These are phyloP conservation scores for Pelecanoides urinatrix DNA, from an alignment of 2,113 vertebrate species.

Conservation along the genomic window DNA sequence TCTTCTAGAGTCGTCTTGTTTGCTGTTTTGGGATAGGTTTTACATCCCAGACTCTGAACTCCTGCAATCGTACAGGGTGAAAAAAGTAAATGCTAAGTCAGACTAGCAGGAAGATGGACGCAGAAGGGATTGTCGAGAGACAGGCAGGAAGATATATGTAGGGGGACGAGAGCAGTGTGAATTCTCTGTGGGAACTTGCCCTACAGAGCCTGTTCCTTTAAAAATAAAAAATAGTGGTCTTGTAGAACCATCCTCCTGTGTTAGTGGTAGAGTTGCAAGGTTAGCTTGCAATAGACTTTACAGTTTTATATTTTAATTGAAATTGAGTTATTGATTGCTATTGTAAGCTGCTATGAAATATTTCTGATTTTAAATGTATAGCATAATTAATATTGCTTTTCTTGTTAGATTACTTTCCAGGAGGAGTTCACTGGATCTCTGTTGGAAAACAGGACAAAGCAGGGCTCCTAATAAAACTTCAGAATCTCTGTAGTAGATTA, in stretches of 20 bases:
- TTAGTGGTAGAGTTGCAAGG: neutral
- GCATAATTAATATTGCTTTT: neutral
- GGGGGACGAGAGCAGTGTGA: neutral
- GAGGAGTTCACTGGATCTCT: conserved; percentile 93
- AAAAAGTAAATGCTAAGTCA: neutral
- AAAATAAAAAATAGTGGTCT: neutral
- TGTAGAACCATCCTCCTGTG: neutral
- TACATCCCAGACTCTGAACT: neutral
- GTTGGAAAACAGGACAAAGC: conserved; percentile 92
- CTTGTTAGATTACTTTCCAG: conserved; percentile 85
- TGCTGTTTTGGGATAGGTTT: neutral
- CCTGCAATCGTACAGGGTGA: neutral
- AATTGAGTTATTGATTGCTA: neutral
- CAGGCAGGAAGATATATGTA: neutral
- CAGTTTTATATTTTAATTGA: neutral
- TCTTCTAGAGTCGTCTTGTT: neutral
- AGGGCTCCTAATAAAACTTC: conserved; percentile 90
- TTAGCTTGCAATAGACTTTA: neutral
- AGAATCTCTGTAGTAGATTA: conserved; percentile 90
- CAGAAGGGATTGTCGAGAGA: neutral
- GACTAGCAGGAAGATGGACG: neutral
- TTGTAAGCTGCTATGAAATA: neutral
- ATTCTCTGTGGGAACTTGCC: neutral
- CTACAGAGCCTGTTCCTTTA: neutral
- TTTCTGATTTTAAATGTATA: neutral